A percentile compares a stretch with the other conserved stretches of the same genome.
Evolutionary conservation across 1,140 invertebrate species (phyloP).

Genomic region (Drosophila pruinosa): DNA sequence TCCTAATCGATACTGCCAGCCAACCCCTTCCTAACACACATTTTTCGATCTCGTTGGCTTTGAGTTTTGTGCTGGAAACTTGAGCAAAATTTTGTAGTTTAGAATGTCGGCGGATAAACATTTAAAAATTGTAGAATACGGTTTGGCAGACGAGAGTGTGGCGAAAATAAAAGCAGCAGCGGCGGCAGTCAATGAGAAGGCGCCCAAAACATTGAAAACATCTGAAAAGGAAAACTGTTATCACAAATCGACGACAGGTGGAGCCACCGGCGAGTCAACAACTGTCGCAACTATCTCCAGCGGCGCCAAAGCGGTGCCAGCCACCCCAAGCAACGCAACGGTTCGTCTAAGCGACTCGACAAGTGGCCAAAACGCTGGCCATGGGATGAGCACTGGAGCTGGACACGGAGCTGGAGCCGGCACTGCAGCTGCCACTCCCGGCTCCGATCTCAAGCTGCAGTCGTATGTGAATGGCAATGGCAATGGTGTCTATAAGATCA

Average conservation of each 20-base stretch:
- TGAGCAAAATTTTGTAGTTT: constrained; percentile 41
- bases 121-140: constrained; percentile 57
- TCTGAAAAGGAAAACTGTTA: constrained; percentile 58
- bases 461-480: constrained; percentile 66
- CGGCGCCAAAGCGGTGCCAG: constrained; percentile 11
- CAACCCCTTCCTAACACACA: not conserved
- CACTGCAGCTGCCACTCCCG: no score
- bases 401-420: no score
- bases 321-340: constrained; percentile 25
- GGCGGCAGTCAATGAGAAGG: constrained; percentile 30
- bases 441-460: constrained; percentile 52
- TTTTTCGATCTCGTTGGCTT: constrained; percentile 5
- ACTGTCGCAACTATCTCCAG: not conserved
- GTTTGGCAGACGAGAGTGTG: constrained; percentile 31
- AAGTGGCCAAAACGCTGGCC: constrained; percentile 33
- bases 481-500: constrained; percentile 95
- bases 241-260: not conserved
- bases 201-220: constrained; percentile 41
- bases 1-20: not conserved
- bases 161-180: constrained; percentile 14
- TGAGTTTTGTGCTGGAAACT: constrained; percentile 10
- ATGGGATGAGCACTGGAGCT: constrained; percentile 39
- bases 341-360: constrained; percentile 3
- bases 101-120: constrained; percentile 66
- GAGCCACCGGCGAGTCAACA: not conserved